phyloP scores from a whole-genome alignment of 2,113 vertebrate genomes.

The Platysteira castanea region DNA sequence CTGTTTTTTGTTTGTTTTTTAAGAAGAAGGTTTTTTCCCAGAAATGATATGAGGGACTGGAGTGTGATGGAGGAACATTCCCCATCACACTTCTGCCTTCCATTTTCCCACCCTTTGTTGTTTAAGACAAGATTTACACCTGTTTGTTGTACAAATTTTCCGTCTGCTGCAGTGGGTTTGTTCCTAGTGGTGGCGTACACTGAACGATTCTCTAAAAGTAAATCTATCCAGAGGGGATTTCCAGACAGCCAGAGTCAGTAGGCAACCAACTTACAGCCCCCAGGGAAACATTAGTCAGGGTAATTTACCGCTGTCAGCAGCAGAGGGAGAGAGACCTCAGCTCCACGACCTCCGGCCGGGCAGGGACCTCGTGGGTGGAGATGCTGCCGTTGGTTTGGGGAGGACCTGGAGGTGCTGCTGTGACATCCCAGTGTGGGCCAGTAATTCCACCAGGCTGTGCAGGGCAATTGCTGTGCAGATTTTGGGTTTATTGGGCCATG shows the following conservation, averaged over 20 bases:
- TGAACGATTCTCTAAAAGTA: constrained; percentile 49
- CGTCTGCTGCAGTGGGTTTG: constrained; percentile 33
- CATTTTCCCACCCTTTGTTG: constrained; percentile 24
- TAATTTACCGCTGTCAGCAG: constrained; percentile 23
- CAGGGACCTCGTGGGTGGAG: background rate
- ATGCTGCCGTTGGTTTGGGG: background rate
- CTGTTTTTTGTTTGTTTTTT: background rate
- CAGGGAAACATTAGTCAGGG: background rate
- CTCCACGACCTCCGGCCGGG: background rate
- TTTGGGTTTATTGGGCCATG: background rate
- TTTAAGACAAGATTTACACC: constrained; percentile 56
- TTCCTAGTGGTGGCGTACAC: background rate
- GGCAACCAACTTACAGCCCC: constrained; percentile 37
- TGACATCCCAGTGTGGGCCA: background rate
- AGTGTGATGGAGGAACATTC: background rate
- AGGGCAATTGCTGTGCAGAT: background rate
- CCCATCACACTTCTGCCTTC: background rate
- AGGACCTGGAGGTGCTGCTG: background rate
- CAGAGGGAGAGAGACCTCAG: background rate
- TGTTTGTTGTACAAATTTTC: constrained; percentile 58
- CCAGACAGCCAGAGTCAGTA: constrained; percentile 51
- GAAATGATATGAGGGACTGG: background rate
- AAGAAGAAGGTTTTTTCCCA: background rate
- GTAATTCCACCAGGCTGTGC: background rate
- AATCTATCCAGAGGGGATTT: constrained; percentile 60